These are phyloP conservation scores for Euzophera pinguis DNA, from an alignment of 2,888 invertebrate genomes.

Conservation along the genomic window DNA sequence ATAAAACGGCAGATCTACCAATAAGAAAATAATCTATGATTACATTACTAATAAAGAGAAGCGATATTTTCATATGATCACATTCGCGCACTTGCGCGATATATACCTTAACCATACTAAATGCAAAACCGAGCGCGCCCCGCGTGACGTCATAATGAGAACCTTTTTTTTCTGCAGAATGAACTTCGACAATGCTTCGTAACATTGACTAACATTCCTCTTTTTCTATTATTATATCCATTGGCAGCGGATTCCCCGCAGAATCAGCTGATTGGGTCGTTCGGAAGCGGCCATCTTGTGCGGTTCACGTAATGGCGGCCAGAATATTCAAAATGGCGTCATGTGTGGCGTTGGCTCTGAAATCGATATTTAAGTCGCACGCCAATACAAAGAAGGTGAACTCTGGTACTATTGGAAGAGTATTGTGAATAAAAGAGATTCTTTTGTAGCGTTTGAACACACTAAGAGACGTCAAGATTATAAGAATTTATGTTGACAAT, in stretches of 20 bases:
- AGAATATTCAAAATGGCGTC: slow-evolving; percentile 45
- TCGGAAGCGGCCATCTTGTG: slow-evolving; percentile 56
- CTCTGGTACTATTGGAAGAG: slow-evolving; percentile 46
- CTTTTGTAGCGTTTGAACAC: slow-evolving; percentile 25
- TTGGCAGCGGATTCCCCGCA: slow-evolving; percentile 53
- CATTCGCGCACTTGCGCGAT: slow-evolving; percentile 55
- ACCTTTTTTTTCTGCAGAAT: slow-evolving; percentile 54
- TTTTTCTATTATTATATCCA: slow-evolving; percentile 46
- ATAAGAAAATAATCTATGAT: slow-evolving; percentile 60
- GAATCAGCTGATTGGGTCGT: slow-evolving; percentile 68
- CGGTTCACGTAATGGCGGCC: slow-evolving; percentile 47
- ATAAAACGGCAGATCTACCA: slow-evolving; percentile 61
- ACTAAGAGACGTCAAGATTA: neutral
- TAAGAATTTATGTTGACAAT: neutral
- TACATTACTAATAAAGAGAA: slow-evolving; percentile 48
- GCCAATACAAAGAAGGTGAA: slow-evolving; percentile 32
- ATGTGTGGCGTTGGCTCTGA: slow-evolving; percentile 29
- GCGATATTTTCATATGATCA: slow-evolving; percentile 63
- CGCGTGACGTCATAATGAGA: slow-evolving; percentile 36
- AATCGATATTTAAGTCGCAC: slow-evolving; percentile 45
- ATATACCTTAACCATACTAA: slow-evolving; percentile 53
- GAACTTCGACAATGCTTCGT: slow-evolving; percentile 52
- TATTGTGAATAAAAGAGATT: slow-evolving; percentile 51
- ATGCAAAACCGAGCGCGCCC: slow-evolving; percentile 42
- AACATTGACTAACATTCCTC: slow-evolving; percentile 67